These are phyloP conservation scores for Drosophila saltans DNA, from an alignment of 1,140 invertebrate species.

Conservation along the genomic window DNA sequence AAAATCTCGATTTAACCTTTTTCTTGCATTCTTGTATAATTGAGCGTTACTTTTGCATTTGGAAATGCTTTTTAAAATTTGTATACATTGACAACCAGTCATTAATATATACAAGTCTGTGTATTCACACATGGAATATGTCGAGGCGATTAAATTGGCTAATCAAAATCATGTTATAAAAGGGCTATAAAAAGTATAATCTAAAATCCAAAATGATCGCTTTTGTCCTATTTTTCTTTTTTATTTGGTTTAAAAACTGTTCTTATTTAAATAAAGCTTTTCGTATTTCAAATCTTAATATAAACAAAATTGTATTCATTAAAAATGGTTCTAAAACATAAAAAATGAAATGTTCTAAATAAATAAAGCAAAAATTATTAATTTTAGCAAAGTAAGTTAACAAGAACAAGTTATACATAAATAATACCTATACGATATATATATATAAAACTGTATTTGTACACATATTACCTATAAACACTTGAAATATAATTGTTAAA, in stretches of 20 bases:
- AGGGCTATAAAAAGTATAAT: neutral
- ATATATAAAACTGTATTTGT: slow-evolving; percentile 17
- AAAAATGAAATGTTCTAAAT: neutral
- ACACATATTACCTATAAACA: slow-evolving; percentile 27
- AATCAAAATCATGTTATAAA: neutral
- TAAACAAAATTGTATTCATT: neutral
- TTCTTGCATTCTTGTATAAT: too few relatives aligned
- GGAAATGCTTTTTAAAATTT: neutral
- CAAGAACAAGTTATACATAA: neutral
- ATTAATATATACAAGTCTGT: neutral
- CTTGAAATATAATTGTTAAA: slow-evolving; percentile 7
- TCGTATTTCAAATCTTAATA: neutral
- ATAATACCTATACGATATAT: neutral
- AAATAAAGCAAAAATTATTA: neutral
- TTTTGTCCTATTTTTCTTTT: neutral
- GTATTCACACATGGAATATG: neutral
- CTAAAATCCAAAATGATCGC: neutral
- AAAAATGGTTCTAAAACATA: neutral
- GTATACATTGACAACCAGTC: neutral
- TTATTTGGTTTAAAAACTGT: too few relatives aligned
- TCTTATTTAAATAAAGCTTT: too few relatives aligned
- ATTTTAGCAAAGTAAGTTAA: neutral
- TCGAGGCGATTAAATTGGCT: slow-evolving; percentile 9
- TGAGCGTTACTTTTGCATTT: too few relatives aligned
- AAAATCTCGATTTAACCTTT: too few relatives aligned